Percentiles rank a stretch among this genome's conserved stretches.
These are phyloP conservation scores for Cactoblastis cactorum DNA, from an alignment of 2,888 invertebrate genomes.

Conservation along the genomic window DNA sequence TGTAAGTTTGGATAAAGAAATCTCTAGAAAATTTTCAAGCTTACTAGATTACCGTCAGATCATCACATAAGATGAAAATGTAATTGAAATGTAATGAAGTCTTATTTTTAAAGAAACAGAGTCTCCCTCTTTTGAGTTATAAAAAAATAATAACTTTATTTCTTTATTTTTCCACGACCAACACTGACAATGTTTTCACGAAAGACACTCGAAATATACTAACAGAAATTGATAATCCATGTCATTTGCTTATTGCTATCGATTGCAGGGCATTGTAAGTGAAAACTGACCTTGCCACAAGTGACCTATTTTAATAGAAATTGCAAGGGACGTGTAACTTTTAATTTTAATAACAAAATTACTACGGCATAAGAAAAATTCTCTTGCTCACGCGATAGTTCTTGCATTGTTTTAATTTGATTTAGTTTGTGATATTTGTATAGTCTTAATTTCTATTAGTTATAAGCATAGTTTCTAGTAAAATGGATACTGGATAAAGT, in stretches of 20 bases:
- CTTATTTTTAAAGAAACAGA: too few species aligned
- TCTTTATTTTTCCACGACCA: not conserved
- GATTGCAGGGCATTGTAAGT: slow-evolving; percentile 10
- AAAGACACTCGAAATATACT: slow-evolving; percentile 2
- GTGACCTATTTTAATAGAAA: slow-evolving; percentile 7
- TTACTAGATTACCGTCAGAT: too few species aligned
- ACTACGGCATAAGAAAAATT: slow-evolving; percentile 18
- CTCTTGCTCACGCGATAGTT: slow-evolving; percentile 20
- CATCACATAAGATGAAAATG: too few species aligned
- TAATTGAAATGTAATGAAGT: too few species aligned
- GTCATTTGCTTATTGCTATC: slow-evolving; percentile 13
- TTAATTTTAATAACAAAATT: slow-evolving; percentile 20
- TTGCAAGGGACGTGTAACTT: slow-evolving; percentile 15
- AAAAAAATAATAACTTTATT: not conserved
- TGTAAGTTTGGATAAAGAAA: too few species aligned
- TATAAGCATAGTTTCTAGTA: too few species aligned
- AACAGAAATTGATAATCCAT: slow-evolving; percentile 10
- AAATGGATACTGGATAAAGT: not conserved
- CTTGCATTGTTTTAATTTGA: slow-evolving; percentile 16
- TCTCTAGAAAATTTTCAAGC: too few species aligned
- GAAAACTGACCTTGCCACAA: slow-evolving; percentile 13
- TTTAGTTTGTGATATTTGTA: not conserved
- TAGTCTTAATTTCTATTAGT: too few species aligned
- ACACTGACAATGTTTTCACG: slow-evolving; percentile 6
- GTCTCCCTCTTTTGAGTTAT: too few species aligned